Evolutionary conservation across 2,888 invertebrate genomes (phyloP).

Genomic region (Temnothorax ravouxi): DNA sequence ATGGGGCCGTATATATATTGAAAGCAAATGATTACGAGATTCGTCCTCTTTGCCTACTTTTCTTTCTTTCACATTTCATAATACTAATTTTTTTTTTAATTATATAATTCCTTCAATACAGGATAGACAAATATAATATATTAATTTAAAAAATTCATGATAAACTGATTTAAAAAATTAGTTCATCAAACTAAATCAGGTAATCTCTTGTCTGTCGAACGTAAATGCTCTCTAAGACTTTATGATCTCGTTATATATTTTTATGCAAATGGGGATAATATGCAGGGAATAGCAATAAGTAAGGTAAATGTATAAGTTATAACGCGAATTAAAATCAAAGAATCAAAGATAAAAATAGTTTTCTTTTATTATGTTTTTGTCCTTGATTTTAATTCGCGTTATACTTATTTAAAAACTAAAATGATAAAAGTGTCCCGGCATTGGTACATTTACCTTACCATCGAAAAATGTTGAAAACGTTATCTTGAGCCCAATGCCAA

Average conservation of each 20-base stretch:
- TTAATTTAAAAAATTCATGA: neutral
- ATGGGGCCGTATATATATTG: neutral
- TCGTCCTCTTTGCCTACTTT: neutral
- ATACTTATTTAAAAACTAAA: too few relatives aligned
- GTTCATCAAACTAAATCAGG: neutral
- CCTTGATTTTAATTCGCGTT: too few relatives aligned
- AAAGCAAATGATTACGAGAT: neutral
- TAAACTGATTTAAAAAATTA: neutral
- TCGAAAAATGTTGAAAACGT: slow-evolving; percentile 11
- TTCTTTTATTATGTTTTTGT: too few relatives aligned
- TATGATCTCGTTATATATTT: neutral
- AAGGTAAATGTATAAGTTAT: too few relatives aligned
- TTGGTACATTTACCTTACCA: too few relatives aligned
- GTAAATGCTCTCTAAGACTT: neutral
- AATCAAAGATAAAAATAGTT: too few relatives aligned
- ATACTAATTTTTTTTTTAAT: neutral
- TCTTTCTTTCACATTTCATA: neutral
- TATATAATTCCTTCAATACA: neutral
- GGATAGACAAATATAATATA: neutral
- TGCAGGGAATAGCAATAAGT: neutral
- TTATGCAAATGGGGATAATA: neutral
- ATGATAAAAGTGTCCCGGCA: too few relatives aligned
- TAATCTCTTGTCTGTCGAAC: neutral
- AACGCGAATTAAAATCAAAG: too few relatives aligned
- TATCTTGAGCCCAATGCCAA: slow-evolving; percentile 52